A percentile compares a stretch with the other conserved stretches of the same genome.
Conservation (phyloP, 2,888 invertebrate species). For the Pseudanteris insignis region DNA sequence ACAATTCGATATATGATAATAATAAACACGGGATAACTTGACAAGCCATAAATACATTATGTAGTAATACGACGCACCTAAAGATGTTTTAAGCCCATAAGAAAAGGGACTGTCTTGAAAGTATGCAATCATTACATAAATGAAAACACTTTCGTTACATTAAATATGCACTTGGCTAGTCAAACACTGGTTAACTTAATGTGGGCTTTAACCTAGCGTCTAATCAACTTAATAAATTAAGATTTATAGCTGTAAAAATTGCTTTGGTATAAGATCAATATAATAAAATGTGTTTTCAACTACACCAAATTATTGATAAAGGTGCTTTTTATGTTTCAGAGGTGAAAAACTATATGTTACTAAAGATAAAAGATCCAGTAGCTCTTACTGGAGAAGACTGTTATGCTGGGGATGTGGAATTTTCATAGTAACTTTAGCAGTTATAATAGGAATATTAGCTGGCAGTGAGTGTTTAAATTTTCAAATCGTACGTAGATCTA, state of each 20-base stretch:
- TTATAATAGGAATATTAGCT: slow-evolving; percentile 78
- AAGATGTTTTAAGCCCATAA: slow-evolving; percentile 27
- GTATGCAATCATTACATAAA: slow-evolving; percentile 24
- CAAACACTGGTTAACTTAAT: slow-evolving; percentile 41
- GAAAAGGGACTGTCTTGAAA: too few relatives aligned
- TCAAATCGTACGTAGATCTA: too few relatives aligned
- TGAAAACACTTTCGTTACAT: slow-evolving; percentile 27
- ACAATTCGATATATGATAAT: slow-evolving; percentile 37
- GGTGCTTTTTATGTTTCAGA: slow-evolving; percentile 71
- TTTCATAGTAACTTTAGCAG: slow-evolving; percentile 72
- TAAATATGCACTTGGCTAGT: slow-evolving; percentile 37
- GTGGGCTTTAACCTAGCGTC: slow-evolving; percentile 57
- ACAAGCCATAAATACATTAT: slow-evolving; percentile 23
- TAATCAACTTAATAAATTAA: slow-evolving; percentile 53
- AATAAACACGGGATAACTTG: slow-evolving; percentile 33
- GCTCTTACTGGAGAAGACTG: slow-evolving; percentile 72
- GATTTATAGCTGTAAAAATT: slow-evolving; percentile 60
- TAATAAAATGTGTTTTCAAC: too few relatives aligned
- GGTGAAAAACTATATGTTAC: slow-evolving; percentile 85
- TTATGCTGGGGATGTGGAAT: slow-evolving; percentile 77
- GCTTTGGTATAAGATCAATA: slow-evolving; percentile 48
- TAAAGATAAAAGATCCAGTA: slow-evolving; percentile 79
- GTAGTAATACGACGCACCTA: slow-evolving; percentile 33
- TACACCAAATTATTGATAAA: too few relatives aligned
- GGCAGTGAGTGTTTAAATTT: slow-evolving; percentile 71